Evolutionary conservation across 37 sponge, comb jelly and placozoan genomes (phyloP).

Genomic region (Cliona cf. orientalis): DNA sequence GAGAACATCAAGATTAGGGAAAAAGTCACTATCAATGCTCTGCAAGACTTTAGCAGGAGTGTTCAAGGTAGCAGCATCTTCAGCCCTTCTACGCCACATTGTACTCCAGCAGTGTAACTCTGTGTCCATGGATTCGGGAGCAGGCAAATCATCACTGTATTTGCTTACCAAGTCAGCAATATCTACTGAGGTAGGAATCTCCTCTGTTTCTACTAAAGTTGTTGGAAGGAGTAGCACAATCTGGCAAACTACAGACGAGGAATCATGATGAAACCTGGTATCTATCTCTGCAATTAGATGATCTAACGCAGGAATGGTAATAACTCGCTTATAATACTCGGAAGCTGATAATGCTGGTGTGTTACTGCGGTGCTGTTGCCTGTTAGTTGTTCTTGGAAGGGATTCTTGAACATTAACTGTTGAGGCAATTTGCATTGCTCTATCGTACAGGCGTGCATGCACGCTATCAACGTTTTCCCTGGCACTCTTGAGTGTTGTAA

Average conservation of each 20-base stretch:
- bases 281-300: constrained; percentile 37
- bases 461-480: constrained; percentile 22
- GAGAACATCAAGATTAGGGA: constrained; percentile 24
- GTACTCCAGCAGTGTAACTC: constrained; percentile 17
- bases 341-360: not conserved
- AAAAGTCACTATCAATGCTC: constrained; percentile 35
- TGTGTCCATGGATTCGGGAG: constrained; percentile 14
- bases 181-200: not conserved
- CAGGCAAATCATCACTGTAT: constrained; percentile 43
- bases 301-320: constrained; percentile 57
- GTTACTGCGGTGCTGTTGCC: constrained; percentile 28
- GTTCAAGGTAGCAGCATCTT: constrained; percentile 8
- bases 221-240: constrained; percentile 48
- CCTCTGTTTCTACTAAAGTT: not conserved
- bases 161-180: constrained; percentile 12
- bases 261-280: constrained; percentile 10
- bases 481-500: constrained; percentile 4
- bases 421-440: constrained; percentile 15
- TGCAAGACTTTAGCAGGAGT: constrained; percentile 39
- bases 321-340: constrained; percentile 26
- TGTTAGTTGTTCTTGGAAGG: constrained; percentile 5
- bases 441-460: constrained; percentile 43
- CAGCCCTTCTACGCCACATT: not conserved
- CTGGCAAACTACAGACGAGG: constrained; percentile 1
- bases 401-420: constrained; percentile 42